Evolutionary conservation across 2,797 vertebrate species (phyloP).

Genomic region (Notoglanidium macrostoma): DNA sequence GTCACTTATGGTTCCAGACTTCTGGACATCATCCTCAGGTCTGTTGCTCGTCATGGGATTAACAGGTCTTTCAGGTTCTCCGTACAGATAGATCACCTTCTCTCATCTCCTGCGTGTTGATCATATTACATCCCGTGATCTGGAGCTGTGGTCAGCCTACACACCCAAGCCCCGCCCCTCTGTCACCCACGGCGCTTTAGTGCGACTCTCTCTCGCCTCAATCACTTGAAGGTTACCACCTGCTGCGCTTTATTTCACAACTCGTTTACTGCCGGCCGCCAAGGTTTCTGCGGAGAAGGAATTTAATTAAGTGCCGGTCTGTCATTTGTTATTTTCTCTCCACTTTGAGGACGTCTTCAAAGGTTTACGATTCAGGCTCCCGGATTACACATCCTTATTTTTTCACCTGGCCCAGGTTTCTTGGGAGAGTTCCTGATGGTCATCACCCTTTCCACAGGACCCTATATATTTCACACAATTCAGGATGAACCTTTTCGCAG

Average conservation of each 20-base stretch:
- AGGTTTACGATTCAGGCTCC: not conserved
- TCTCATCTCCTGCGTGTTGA: not conserved
- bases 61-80: slow-evolving; percentile 11
- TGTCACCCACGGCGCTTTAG: not conserved
- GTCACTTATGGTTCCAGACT: not conserved
- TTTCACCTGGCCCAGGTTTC: not conserved
- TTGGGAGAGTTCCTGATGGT: not conserved
- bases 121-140: not conserved
- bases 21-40: not conserved
- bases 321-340: slow-evolving; percentile 5
- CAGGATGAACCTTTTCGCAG: not conserved
- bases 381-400: not conserved
- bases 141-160: not conserved
- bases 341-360: slow-evolving; percentile 16
- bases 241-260: slow-evolving; percentile 34
- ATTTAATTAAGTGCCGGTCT: slow-evolving; percentile 49
- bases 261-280: not conserved
- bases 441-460: not conserved
- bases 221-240: slow-evolving; percentile 39
- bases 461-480: not conserved
- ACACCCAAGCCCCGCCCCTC: slow-evolving; percentile 9
- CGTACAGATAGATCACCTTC: not conserved
- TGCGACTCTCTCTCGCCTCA: slow-evolving; percentile 38
- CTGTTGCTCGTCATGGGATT: not conserved
- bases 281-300: slow-evolving; percentile 51